Evolutionary conservation across 2,797 vertebrate genomes (phyloP).

Genomic region (Anniella stebbinsi): DNA sequence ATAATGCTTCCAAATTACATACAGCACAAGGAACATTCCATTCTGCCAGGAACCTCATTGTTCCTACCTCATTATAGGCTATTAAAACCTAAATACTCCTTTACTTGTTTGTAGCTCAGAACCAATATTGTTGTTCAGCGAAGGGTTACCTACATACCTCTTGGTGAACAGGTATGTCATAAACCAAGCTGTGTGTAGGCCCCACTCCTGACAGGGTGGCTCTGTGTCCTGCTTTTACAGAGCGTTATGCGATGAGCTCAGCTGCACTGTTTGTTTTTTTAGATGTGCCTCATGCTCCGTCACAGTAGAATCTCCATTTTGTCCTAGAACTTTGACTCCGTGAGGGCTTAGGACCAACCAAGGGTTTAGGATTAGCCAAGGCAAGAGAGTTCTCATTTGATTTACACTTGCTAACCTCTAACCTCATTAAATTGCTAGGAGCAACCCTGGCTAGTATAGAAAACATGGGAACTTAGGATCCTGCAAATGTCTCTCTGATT

Average conservation of each 20-base stretch:
- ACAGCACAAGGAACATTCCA: background rate
- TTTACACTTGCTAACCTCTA: background rate
- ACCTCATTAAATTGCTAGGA: background rate
- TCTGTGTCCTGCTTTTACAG: no score
- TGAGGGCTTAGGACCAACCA: no score
- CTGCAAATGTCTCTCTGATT: background rate
- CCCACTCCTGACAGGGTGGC: background rate
- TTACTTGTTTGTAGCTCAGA: background rate
- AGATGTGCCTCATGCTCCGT: no score
- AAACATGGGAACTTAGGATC: background rate
- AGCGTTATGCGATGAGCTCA: no score
- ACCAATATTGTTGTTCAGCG: slow-evolving; percentile 2
- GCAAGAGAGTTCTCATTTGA: background rate
- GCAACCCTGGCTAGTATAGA: background rate
- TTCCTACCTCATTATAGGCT: background rate
- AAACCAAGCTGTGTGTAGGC: background rate
- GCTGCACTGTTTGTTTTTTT: no score
- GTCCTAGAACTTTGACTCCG: no score
- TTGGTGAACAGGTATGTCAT: background rate
- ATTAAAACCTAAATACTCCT: background rate
- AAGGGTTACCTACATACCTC: background rate
- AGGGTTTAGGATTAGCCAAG: no score
- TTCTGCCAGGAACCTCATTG: slow-evolving; percentile 7
- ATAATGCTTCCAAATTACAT: slow-evolving; percentile 5
- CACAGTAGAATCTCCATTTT: no score